These are phyloP conservation scores for Fulica atra DNA, from an alignment of 2,113 vertebrate genomes.

Conservation along the genomic window DNA sequence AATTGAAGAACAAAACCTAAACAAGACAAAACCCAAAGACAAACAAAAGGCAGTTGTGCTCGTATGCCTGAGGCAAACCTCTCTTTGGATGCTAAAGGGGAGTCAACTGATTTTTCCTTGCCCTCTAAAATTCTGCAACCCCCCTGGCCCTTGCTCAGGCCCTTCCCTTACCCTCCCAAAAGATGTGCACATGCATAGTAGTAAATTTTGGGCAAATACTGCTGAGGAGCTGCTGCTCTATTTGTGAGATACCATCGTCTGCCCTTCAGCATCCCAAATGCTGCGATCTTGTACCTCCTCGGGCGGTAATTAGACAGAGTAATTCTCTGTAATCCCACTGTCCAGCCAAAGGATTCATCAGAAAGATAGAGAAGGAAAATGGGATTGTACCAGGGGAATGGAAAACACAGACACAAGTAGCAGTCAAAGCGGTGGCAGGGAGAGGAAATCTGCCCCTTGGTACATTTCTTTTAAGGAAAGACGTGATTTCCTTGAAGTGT, in stretches of 20 bases:
- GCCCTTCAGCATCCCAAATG: background rate
- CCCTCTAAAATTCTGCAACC: background rate
- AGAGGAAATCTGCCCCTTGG: background rate
- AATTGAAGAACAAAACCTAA: background rate
- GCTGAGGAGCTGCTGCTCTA: background rate
- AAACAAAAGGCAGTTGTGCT: background rate
- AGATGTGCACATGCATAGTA: rapidly evolving
- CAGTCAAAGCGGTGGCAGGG: rapidly evolving
- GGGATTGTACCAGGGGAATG: background rate
- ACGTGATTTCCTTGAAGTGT: rapidly evolving
- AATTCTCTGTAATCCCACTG: background rate
- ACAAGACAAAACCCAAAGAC: background rate
- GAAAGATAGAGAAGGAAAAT: background rate
- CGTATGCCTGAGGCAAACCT: background rate
- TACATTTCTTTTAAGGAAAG: background rate
- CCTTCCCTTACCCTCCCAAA: rapidly evolving
- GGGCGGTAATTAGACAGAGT: background rate
- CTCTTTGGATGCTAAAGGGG: background rate
- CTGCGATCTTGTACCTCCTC: background rate
- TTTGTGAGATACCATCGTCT: background rate
- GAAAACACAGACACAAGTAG: background rate
- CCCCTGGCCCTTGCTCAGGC: background rate
- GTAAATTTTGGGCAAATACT: background rate
- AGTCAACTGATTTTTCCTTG: background rate
- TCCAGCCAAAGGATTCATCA: background rate